Evolutionary conservation across 2,888 invertebrate species (phyloP).

Genomic region (Volucella inanis): DNA sequence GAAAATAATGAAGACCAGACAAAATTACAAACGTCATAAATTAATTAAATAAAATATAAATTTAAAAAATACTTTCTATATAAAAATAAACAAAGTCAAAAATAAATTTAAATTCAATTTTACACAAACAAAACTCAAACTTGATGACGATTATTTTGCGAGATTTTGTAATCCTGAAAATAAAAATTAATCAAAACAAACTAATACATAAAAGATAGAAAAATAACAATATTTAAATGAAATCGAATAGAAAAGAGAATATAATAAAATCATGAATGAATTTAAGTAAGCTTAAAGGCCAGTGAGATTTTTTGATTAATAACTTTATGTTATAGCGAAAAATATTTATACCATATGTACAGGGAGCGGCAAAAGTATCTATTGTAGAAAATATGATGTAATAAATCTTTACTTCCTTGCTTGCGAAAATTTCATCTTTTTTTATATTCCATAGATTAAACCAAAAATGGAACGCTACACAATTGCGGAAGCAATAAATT

Average conservation of each 20-base stretch:
- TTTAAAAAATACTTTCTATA: background rate
- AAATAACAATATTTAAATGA: conserved; percentile 57
- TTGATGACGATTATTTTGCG: conserved; percentile 43
- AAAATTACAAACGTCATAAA: conserved; percentile 11
- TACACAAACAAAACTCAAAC: conserved; percentile 38
- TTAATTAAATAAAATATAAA: conserved; percentile 48
- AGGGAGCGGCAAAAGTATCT: background rate
- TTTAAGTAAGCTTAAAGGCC: conserved; percentile 36
- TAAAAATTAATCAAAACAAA: conserved; percentile 55
- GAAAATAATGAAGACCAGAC: conserved; percentile 15
- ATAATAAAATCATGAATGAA: conserved; percentile 44
- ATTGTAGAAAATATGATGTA: too few species aligned
- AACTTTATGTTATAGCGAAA: background rate
- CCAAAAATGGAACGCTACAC: too few species aligned
- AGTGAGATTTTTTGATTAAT: conserved; percentile 8
- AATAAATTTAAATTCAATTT: conserved; percentile 6
- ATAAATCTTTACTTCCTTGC: too few species aligned
- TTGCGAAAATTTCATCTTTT: too few species aligned
- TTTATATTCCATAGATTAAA: too few species aligned
- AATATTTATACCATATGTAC: conserved; percentile 6
- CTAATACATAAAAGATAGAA: conserved; percentile 43
- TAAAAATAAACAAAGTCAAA: conserved; percentile 19
- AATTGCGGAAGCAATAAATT: too few species aligned
- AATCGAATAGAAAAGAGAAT: conserved; percentile 65
- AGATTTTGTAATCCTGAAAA: conserved; percentile 62